phyloP scores from a whole-genome alignment of 2,113 vertebrate species.

The Bufo bufo region DNA sequence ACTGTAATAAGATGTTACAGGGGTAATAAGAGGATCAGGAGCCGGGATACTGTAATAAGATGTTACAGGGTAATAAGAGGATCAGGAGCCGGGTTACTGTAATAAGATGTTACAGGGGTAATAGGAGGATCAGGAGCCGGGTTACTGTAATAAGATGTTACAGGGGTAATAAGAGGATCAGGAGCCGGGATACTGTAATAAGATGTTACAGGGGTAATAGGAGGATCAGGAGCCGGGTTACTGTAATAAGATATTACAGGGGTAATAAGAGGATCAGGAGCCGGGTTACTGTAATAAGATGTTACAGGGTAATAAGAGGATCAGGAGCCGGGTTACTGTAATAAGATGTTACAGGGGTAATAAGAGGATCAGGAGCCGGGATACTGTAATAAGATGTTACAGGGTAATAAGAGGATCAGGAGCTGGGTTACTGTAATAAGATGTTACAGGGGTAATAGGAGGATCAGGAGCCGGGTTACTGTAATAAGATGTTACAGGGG shows the following conservation, averaged over 20 bases:
- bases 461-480: not conserved
- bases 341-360: not conserved
- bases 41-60: too few species aligned
- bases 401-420: not conserved
- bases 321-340: not conserved
- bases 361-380: slow-evolving; percentile 1
- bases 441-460: not conserved
- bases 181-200: too few species aligned
- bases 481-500: not conserved
- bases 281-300: not conserved
- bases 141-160: too few species aligned
- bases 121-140: too few species aligned
- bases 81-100: too few species aligned
- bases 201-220: too few species aligned
- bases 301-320: not conserved
- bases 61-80: too few species aligned
- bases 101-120: too few species aligned
- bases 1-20: not conserved
- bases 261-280: not conserved
- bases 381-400: not conserved
- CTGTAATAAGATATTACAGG: not conserved
- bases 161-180: not conserved
- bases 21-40: too few species aligned
- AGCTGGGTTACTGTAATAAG: not conserved
- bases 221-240: too few species aligned